Conservation (phyloP, 2,888 invertebrate species). For the Hymenopus coronatus region DNA sequence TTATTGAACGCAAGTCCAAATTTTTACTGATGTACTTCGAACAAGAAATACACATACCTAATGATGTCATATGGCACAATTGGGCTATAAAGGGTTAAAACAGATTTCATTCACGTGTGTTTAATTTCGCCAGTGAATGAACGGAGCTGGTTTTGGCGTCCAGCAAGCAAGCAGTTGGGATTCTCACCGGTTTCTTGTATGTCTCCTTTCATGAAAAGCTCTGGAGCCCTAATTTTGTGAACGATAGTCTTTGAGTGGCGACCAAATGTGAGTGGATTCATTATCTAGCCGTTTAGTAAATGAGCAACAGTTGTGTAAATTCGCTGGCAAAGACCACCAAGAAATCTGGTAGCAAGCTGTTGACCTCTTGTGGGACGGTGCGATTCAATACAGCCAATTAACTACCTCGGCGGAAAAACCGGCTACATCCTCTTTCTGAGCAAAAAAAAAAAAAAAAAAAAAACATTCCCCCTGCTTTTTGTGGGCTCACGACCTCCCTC, state of each 20-base stretch:
- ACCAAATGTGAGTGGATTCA: not conserved
- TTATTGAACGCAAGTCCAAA: too few species aligned
- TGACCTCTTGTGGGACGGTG: not conserved
- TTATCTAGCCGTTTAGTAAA: not conserved
- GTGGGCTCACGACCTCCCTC: not conserved
- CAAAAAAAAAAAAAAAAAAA: too few species aligned
- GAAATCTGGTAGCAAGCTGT: not conserved
- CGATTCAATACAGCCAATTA: not conserved
- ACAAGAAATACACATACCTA: too few species aligned
- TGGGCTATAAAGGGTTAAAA: too few species aligned
- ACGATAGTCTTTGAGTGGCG: not conserved
- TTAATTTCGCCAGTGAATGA: too few species aligned
- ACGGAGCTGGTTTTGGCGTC: too few species aligned
- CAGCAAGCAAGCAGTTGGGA: too few species aligned
- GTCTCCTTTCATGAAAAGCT: not conserved
- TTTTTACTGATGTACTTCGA: too few species aligned
- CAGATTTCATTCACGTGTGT: too few species aligned
- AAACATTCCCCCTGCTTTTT: not conserved
- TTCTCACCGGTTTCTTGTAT: too few species aligned
- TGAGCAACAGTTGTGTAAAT: not conserved
- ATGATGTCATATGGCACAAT: too few species aligned
- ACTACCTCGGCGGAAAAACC: not conserved
- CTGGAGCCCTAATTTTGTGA: not conserved
- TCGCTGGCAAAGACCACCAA: not conserved
- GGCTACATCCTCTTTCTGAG: not conserved